A percentile compares a stretch with the other conserved stretches of the same genome.
Evolutionary conservation across 1,140 invertebrate genomes (phyloP).

Genomic region (Lepidurus packardi): DNA sequence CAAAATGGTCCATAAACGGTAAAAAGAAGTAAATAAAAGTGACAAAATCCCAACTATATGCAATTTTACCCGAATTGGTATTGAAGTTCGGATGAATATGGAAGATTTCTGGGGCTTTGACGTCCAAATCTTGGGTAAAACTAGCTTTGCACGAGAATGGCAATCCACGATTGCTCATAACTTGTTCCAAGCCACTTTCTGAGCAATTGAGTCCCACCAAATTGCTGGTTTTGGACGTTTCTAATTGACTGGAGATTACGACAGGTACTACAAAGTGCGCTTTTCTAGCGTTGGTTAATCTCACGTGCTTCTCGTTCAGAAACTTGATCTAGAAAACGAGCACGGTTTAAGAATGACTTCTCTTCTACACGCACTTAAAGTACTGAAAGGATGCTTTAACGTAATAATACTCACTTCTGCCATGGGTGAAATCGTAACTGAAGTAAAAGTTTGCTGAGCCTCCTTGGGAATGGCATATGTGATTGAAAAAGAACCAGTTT

Average conservation of each 20-base stretch:
- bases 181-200: constrained; percentile 16
- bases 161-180: constrained; percentile 22
- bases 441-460: background rate
- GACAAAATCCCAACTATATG: too few relatives aligned
- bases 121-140: constrained; percentile 27
- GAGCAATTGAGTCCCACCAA: constrained; percentile 31
- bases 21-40: background rate
- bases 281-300: constrained; percentile 4
- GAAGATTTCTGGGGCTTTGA: constrained; percentile 34
- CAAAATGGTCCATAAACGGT: background rate
- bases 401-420: background rate
- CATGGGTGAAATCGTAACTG: background rate
- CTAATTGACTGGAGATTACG: constrained; percentile 17
- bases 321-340: background rate
- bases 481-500: constrained; percentile 33
- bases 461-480: constrained; percentile 32
- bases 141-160: constrained; percentile 25
- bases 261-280: background rate
- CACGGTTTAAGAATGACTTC: background rate
- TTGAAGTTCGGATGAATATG: constrained; percentile 26
- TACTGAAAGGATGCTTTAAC: background rate
- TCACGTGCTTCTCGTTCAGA: constrained; percentile 17
- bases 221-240: constrained; percentile 23
- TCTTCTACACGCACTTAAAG: background rate
- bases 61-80: constrained; percentile 9